phyloP scores from a whole-genome alignment of 2,888 invertebrate genomes.

The Formica aserva region DNA sequence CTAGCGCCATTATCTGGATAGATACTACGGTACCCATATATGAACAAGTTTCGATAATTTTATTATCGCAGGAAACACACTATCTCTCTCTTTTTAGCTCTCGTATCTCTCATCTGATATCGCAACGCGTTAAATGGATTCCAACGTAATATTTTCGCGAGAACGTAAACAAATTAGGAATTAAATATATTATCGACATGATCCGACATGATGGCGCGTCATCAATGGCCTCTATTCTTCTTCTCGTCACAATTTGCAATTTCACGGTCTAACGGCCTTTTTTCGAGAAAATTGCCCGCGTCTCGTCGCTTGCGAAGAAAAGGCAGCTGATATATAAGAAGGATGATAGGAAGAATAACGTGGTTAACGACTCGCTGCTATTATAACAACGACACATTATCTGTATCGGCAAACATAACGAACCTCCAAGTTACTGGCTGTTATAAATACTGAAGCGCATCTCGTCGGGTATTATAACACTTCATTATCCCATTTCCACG shows the following conservation, averaged over 20 bases:
- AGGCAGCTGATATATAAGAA: neutral
- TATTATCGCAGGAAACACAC: neutral
- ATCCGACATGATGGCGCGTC: slow-evolving; percentile 29
- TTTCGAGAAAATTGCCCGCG: slow-evolving; percentile 40
- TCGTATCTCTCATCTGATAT: neutral
- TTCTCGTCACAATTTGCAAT: slow-evolving; percentile 25
- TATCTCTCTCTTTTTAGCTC: neutral
- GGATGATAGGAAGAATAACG: slow-evolving; percentile 9
- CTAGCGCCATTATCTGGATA: neutral
- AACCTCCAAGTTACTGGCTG: slow-evolving; percentile 5
- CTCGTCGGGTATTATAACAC: slow-evolving; percentile 3
- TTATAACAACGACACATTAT: slow-evolving; percentile 23
- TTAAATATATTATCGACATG: slow-evolving; percentile 8
- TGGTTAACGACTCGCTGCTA: slow-evolving; percentile 36
- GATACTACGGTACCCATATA: neutral
- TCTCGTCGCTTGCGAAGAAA: slow-evolving; percentile 32
- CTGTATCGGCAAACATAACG: slow-evolving; percentile 15
- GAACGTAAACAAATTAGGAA: neutral
- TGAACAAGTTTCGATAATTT: neutral
- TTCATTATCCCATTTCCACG: slow-evolving; percentile 27
- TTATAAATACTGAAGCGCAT: slow-evolving; percentile 22
- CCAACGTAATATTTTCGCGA: neutral
- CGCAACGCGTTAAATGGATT: neutral
- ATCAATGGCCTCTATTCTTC: slow-evolving; percentile 36
- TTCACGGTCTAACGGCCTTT: slow-evolving; percentile 14